Base-by-base conservation (phyloP, 2,888 invertebrate genomes). In the Andrena minutula region DNA sequence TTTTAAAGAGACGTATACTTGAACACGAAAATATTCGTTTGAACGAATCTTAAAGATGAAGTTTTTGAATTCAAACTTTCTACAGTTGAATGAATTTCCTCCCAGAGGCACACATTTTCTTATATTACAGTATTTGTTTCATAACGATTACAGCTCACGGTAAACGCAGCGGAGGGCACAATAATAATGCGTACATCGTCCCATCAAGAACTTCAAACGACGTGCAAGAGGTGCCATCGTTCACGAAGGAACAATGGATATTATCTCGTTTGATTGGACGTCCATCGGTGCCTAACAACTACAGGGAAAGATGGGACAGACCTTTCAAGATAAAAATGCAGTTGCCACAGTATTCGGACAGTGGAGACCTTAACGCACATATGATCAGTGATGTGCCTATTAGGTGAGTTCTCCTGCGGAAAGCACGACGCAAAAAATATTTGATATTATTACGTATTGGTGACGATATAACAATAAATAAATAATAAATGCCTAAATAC, bases 81-180 rank as follows among this genome's bases (percentile, higher is more conserved):
- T 4, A 23, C 3, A 28, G 16, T 28, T 26, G 16, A 56, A 56
- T 3, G 10, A 56, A 12, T 28, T 56, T 12, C 56, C 12, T 7
- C 4, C 5, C 1, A 12, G 5, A 6, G 4, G 2, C 12, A 26
- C 2, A 8, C 0, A 12, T 41, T 26, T 66, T 51, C 8, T n/a
- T 2, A 49, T 56, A 6, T 63, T 16, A 58, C 23, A 53, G 32
- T 41, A 41, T 41, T 41, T 16, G 16, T 41, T 41, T 1, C 16
- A 16, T 16, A 41, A 41, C 63, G 65, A 64, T 95, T 94, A 8
- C 93, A 96, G 96, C 95, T 32, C 96, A 96, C 86, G 96, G 96
- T 23, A 96, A 96, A 92, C 94, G 96, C 30, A 96, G 95, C 61
- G 85, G 83, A 1, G 41, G 32, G 2, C 73, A 69, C 49, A 65